phyloP scores from a whole-genome alignment of 2,888 invertebrate species.

The Spilosoma lubricipeda region DNA sequence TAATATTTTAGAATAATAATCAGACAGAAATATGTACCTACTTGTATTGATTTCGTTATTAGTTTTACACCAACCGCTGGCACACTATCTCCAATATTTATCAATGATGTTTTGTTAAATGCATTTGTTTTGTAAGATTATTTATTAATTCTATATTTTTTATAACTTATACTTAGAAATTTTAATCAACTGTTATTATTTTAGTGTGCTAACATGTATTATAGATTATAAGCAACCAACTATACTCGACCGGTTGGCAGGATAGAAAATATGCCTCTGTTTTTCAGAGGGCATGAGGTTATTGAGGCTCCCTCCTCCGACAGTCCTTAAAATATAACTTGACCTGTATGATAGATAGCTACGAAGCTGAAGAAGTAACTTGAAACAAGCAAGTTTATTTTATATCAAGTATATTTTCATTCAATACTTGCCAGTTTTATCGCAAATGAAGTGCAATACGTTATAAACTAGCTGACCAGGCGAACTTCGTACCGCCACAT shows the following conservation, averaged over 20 bases:
- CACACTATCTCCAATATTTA: not conserved
- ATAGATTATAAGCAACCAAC: not conserved
- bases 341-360: too few relatives aligned
- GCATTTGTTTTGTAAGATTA: slow-evolving; percentile 2
- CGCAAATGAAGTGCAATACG: too few relatives aligned
- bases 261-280: too few relatives aligned
- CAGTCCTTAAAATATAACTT: too few relatives aligned
- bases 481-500: too few relatives aligned
- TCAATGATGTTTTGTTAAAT: slow-evolving; percentile 3
- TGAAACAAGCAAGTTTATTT: too few relatives aligned
- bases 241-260: not conserved
- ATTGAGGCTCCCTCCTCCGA: too few relatives aligned
- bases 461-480: too few relatives aligned
- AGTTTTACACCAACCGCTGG: not conserved
- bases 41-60: slow-evolving; percentile 1
- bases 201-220: slow-evolving; percentile 1
- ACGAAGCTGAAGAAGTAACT: too few relatives aligned
- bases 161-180: not conserved
- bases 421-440: too few relatives aligned
- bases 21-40: slow-evolving; percentile 29
- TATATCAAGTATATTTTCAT: too few relatives aligned
- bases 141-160: slow-evolving; percentile 4
- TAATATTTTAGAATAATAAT: slow-evolving; percentile 25
- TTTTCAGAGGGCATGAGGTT: too few relatives aligned
- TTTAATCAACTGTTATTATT: slow-evolving; percentile 3